Percentiles rank a stretch among this genome's conserved stretches.
These are phyloP conservation scores for Scarus forsteni DNA, from an alignment of 2,797 vertebrate species.

Conservation along the genomic window DNA sequence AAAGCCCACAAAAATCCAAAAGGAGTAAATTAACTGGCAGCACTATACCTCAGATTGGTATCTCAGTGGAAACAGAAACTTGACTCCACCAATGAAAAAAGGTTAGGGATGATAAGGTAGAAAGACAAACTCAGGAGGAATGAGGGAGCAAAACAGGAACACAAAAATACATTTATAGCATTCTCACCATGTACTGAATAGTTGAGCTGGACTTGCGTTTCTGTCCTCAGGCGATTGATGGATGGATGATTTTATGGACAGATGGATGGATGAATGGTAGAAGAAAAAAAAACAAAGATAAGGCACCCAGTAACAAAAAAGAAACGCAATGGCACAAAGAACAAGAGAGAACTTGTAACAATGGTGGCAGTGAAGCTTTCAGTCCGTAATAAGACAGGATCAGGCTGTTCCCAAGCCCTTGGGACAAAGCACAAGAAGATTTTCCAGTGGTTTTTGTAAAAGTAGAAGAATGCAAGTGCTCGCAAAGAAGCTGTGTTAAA, in stretches of 20 bases:
- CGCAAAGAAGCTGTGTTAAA: neutral
- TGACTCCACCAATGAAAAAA: constrained; percentile 31
- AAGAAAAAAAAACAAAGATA: constrained; percentile 39
- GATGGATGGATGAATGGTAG: constrained; percentile 30
- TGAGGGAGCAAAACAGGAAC: constrained; percentile 15
- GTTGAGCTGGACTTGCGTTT: constrained; percentile 88
- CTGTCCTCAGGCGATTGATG: constrained; percentile 76
- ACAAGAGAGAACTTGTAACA: constrained; percentile 26
- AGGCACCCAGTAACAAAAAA: constrained; percentile 56
- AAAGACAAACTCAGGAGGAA: neutral
- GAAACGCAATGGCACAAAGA: constrained; percentile 50
- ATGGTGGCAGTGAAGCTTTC: constrained; percentile 1
- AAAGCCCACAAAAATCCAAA: no score
- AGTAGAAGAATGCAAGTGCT: constrained; percentile 12
- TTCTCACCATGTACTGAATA: constrained; percentile 87
- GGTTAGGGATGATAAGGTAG: neutral
- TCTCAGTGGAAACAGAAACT: neutral
- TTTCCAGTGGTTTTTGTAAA: neutral
- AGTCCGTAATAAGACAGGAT: constrained; percentile 5
- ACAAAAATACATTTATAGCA: constrained; percentile 58
- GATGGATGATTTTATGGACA: constrained; percentile 56
- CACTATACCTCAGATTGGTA: no score
- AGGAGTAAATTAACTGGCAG: no score
- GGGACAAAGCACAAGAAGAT: constrained; percentile 12
- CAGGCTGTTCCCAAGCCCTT: neutral